phyloP scores from a whole-genome alignment of 2,888 invertebrate species.

The Chymomyza caudatula region DNA sequence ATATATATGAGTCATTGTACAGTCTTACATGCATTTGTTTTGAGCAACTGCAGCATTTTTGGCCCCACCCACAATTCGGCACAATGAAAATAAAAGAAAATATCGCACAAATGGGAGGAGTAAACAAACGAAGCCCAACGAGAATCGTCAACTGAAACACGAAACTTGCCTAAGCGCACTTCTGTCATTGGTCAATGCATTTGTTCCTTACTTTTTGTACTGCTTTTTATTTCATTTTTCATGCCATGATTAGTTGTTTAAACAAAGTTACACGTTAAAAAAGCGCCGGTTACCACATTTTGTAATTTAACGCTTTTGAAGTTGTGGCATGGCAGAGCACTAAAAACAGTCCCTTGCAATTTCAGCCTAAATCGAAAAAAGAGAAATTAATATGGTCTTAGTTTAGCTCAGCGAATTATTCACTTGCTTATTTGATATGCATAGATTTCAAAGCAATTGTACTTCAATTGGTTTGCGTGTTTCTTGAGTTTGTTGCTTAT shows the following conservation, averaged over 20 bases:
- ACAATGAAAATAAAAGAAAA: background rate
- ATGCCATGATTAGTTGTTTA: background rate
- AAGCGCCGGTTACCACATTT: background rate
- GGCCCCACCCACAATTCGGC: background rate
- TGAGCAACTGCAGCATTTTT: background rate
- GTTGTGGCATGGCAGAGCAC: background rate
- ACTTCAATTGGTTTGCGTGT: too few species aligned
- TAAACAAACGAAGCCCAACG: slow-evolving; percentile 36
- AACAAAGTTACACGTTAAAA: too few species aligned
- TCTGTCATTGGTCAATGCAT: slow-evolving; percentile 23
- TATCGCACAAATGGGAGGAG: slow-evolving; percentile 24
- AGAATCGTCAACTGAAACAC: slow-evolving; percentile 30
- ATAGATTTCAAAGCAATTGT: too few species aligned
- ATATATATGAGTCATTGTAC: too few species aligned
- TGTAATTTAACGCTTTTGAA: background rate
- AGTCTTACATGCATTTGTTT: too few species aligned
- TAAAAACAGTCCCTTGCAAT: background rate
- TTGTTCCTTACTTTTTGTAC: background rate
- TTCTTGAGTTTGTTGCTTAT: too few species aligned
- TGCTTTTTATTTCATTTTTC: background rate
- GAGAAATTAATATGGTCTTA: background rate
- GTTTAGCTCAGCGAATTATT: background rate
- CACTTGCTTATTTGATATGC: too few species aligned
- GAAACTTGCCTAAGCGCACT: slow-evolving; percentile 30
- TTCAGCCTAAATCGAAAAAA: background rate